Evolutionary conservation across 53 echinoderm and acorn worm genomes (phyloP), one percentile per base, ranked within the genome.

Genomic region (Mesocentrotus franciscanus): DNA sequence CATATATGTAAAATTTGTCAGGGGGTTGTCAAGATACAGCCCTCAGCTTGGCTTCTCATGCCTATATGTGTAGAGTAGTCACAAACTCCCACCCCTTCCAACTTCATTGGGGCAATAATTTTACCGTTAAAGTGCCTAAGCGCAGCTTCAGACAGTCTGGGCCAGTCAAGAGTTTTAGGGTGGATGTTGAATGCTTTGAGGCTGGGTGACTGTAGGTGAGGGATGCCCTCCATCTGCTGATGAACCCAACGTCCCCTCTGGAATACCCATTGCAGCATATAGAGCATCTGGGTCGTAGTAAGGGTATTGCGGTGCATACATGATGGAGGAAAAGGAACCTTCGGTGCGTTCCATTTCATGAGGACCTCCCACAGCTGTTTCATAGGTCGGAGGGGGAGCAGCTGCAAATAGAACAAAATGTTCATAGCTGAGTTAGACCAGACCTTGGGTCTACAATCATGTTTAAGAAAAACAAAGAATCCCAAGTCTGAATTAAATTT

Each of bases 251-350:
- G 36, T 9, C 24, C 13, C 15, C 24, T 58, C 34, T 75, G 92
- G 76, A 2, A 74, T 22, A 22, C 92, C 92, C 92, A 92, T 92
- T 10, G 92, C 76, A 12, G 72, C 42, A 58, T 92, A 93, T 5
- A 93, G 32, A 14, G 79, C 57, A 10, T 93, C 81, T 13, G 93
- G 76, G 85, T 91, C 93, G 91, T 97, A 97, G 92, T 95, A 96
- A n/a, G 97, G 95, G 92, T 97, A 97, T 61, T 90, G 90, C 7
- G 97, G 97, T 49, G 97, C 97, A 91, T 95, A 97, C 93, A 92
- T 84, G 34, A 94, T 83, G 35, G 93, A 93, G 32, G 95, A 95
- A 75, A 96, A 97, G 61, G 58, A n/a, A 90, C 95, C 95, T 29
- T 90, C 94, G n/a, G 96, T 93, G 61, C 95, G 84, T 24, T 93